Conservation (phyloP, 2,888 invertebrate genomes). For the Caenorhabditis sinica region DNA sequence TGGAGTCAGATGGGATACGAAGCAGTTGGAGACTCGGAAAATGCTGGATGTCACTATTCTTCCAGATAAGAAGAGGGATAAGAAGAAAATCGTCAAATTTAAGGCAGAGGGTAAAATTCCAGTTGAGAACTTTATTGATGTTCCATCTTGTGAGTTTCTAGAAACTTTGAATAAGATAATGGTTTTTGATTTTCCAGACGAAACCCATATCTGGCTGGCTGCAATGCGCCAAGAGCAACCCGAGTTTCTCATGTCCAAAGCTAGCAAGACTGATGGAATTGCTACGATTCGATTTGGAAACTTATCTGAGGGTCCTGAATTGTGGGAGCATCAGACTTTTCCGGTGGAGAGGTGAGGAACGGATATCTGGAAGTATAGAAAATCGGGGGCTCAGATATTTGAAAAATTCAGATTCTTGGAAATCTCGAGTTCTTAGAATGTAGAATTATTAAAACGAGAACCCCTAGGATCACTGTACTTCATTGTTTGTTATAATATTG, state of each 20-base stretch:
- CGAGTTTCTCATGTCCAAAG: background rate
- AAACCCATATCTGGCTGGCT: background rate
- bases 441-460: background rate
- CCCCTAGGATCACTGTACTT: background rate
- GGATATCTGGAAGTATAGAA: too few relatives aligned
- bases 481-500: too few relatives aligned
- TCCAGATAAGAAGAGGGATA: background rate
- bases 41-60: background rate
- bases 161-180: too few relatives aligned
- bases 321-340: background rate
- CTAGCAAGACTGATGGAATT: background rate
- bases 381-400: too few relatives aligned
- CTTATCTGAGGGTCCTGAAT: background rate
- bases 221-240: background rate
- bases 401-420: too few relatives aligned
- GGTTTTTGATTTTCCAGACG: conserved; percentile 1
- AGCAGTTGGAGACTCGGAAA: background rate
- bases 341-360: background rate
- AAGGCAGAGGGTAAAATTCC: background rate
- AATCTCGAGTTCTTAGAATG: background rate
- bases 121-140: background rate
- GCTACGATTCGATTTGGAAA: background rate
- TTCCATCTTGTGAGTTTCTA: background rate
- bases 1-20: background rate
- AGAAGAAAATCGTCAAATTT: background rate